Evolutionary conservation across 2,113 vertebrate genomes (phyloP).

Genomic region (Lamprotornis superbus): DNA sequence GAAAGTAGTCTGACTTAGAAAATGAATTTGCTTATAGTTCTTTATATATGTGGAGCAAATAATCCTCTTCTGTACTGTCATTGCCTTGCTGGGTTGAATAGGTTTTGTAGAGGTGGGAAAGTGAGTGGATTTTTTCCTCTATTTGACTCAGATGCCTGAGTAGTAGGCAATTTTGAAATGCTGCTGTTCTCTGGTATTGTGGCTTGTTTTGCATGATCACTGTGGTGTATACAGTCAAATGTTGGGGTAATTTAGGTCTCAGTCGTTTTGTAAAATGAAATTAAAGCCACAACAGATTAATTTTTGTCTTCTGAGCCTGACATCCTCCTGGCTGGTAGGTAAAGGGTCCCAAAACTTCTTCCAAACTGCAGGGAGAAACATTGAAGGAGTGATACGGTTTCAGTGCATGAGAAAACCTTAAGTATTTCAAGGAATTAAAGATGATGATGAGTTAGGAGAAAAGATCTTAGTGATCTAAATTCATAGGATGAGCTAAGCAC

Average conservation of each 20-base stretch:
- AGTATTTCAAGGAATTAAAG: background rate
- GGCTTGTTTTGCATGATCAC: background rate
- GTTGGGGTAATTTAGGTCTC: background rate
- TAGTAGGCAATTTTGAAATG: background rate
- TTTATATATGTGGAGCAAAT: background rate
- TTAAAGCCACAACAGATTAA: background rate
- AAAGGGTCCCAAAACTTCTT: background rate
- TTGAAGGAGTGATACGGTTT: background rate
- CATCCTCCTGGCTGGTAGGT: background rate
- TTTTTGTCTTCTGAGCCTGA: background rate
- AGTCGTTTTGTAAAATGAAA: background rate
- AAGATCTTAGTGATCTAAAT: conserved; percentile 18
- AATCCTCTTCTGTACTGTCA: background rate
- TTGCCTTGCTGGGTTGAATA: background rate
- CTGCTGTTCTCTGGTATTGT: background rate
- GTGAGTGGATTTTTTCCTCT: background rate
- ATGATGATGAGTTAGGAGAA: background rate
- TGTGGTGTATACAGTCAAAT: background rate
- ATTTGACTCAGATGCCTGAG: background rate
- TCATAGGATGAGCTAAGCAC: conserved; percentile 10
- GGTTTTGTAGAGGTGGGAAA: background rate
- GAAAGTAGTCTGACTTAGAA: background rate
- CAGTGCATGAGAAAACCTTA: background rate
- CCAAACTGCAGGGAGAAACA: background rate
- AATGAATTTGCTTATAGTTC: background rate